A percentile compares a stretch with the other conserved stretches of the same genome.
Evolutionary conservation across 2,797 vertebrate species (phyloP).

Genomic region (Adrianichthys oophorus): DNA sequence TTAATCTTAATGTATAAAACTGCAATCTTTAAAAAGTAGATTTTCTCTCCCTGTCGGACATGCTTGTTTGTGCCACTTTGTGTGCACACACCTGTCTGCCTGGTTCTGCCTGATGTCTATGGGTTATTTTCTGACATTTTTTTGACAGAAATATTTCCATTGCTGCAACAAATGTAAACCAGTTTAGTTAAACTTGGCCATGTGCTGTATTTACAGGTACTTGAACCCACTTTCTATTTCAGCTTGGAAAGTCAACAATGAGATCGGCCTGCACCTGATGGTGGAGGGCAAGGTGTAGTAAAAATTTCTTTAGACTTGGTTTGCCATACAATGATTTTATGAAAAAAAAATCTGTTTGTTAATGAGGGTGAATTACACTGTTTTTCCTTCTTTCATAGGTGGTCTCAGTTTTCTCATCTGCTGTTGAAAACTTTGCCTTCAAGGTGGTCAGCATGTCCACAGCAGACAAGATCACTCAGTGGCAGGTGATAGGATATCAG

Average conservation of each 20-base stretch:
- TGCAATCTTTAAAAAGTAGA: too few species aligned
- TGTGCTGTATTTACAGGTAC: constrained; percentile 63
- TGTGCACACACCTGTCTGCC: too few species aligned
- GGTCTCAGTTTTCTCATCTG: constrained; percentile 83
- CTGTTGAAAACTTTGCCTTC: constrained; percentile 64
- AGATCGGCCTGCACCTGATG: constrained; percentile 88
- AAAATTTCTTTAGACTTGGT: too few species aligned
- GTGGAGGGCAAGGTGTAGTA: constrained; percentile 83
- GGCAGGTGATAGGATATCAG: constrained; percentile 94
- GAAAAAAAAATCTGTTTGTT: too few species aligned
- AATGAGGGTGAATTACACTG: too few species aligned
- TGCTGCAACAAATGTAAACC: background rate
- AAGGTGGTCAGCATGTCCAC: constrained; percentile 88
- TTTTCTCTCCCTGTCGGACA: too few species aligned
- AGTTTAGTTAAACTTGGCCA: background rate
- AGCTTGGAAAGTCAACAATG: constrained; percentile 85
- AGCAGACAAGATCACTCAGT: constrained; percentile 91
- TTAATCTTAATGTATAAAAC: too few species aligned
- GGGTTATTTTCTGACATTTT: too few species aligned
- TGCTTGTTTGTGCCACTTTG: too few species aligned
- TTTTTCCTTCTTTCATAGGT: constrained; percentile 50
- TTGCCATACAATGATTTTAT: background rate
- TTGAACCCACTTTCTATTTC: constrained; percentile 85
- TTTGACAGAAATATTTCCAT: too few species aligned
- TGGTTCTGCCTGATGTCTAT: too few species aligned